Base-by-base conservation (phyloP, 2,888 invertebrate genomes). In the Steinernema hermaphroditum region DNA sequence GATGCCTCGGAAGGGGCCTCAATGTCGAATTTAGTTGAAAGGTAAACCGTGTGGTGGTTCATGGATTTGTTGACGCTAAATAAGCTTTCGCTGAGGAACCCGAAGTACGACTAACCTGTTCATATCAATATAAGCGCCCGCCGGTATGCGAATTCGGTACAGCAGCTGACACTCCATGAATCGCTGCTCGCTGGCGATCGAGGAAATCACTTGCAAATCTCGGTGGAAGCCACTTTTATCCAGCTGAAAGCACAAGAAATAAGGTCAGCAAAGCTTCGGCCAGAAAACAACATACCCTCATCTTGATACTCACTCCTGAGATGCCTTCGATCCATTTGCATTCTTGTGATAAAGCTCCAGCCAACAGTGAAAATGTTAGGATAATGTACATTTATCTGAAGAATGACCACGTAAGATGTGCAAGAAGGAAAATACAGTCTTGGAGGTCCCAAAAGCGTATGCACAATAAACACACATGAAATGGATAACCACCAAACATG, bases 101-200 rank as follows among this genome's bases (percentile, higher is more conserved):
- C n/a, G n/a, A n/a, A n/a, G n/a, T n/a, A n/a, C n/a, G n/a, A 32
- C 34, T 29, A 62, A 62, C 62, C 62, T 62, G 29, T 62, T 32
- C 62, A 62, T 62, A 32, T 62, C 62, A 32, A 62, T 62, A 16
- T 62, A 62, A 1, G 32, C 62, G 4, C 62, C 62, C 1, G 62
- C 62, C 16, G 62, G 32, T 16, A 62, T 62, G 4, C 6, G 29
- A 4, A 62, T 32, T 2, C 62, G 62, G n/a, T 62, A 62, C 27
- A 62, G 62, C 27, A 62, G n/a, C 14, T 62, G 32, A 16, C 62
- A 62, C 19, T 62, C 32, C 29, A 32, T 62, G n/a, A 62, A 62
- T 4, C 62, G 62, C 27, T 32, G 29, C 19, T 62, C 32, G 62
- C 32, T 62, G 6, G 32, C 27, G 16, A 62, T 62, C 14, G 29